Conservation (phyloP, 2,797 vertebrate species). For the Siniperca scherzeri region DNA sequence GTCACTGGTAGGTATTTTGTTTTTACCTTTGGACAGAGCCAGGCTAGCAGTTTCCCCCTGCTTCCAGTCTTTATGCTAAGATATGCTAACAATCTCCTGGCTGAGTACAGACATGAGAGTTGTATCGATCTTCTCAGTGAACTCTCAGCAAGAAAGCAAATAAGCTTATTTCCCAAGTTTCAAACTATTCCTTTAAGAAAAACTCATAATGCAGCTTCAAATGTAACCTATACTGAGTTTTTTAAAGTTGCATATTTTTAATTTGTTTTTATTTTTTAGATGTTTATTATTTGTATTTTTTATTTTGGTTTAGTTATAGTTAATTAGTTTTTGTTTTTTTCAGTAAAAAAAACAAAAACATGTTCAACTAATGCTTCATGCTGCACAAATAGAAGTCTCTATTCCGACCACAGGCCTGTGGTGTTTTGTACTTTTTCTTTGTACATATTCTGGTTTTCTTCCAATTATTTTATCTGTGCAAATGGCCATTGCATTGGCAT, state of each 20-base stretch:
- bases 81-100: no score
- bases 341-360: no score
- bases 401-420: not conserved
- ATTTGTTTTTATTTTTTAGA: not conserved
- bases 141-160: not conserved
- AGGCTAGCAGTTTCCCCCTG: not conserved
- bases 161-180: not conserved
- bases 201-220: not conserved
- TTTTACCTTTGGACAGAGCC: no score
- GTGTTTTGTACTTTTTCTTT: conserved; percentile 8
- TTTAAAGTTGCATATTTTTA: no score
- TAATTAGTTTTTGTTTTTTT: not conserved
- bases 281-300: not conserved
- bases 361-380: not conserved
- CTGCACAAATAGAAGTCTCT: not conserved
- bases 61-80: not conserved
- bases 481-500: conserved; percentile 25
- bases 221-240: not conserved
- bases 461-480: conserved; percentile 35
- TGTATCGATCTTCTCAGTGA: not conserved
- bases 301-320: not conserved
- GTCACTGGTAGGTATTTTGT: not conserved
- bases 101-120: not conserved
- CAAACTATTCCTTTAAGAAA: not conserved
- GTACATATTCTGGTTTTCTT: conserved; percentile 2